Percentiles rank a stretch among this genome's conserved stretches.
Evolutionary conservation across 92 coral and sea anemone species (phyloP).

Genomic region (Muricea muricata): DNA sequence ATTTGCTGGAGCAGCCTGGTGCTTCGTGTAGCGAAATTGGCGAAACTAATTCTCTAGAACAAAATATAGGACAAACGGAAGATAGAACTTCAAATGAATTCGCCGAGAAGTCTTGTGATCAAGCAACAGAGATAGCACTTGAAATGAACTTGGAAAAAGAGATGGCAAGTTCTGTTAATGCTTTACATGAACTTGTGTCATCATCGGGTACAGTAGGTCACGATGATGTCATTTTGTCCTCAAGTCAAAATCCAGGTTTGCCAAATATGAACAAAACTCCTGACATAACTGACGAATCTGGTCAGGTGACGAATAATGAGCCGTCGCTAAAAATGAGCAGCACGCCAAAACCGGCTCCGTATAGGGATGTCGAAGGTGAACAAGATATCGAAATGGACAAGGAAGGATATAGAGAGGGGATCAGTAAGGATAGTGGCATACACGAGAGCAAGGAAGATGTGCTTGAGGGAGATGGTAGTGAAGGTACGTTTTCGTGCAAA

Average conservation of each 20-base stretch:
- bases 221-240: constrained; percentile 17
- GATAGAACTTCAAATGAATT: neutral
- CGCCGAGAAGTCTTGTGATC: neutral
- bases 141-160: neutral
- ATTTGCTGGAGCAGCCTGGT: neutral
- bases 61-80: neutral
- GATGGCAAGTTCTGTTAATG: neutral
- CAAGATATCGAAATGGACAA: neutral
- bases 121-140: neutral
- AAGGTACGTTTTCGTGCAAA: neutral
- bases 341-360: constrained; percentile 31
- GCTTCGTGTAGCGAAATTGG: neutral
- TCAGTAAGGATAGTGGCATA: constrained; percentile 34
- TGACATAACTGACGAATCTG: neutral
- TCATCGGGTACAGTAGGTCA: neutral
- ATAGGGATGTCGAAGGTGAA: constrained; percentile 1
- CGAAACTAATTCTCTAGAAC: neutral
- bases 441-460: constrained; percentile 33
- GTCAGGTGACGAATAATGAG: neutral
- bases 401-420: constrained; percentile 1
- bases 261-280: neutral
- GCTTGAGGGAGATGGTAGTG: neutral
- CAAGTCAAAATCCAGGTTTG: constrained; percentile 1
- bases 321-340: constrained; percentile 29
- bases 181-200: neutral